phyloP scores from a whole-genome alignment of 92 coral and sea anemone genomes.

The Parazoanthus darwini region DNA sequence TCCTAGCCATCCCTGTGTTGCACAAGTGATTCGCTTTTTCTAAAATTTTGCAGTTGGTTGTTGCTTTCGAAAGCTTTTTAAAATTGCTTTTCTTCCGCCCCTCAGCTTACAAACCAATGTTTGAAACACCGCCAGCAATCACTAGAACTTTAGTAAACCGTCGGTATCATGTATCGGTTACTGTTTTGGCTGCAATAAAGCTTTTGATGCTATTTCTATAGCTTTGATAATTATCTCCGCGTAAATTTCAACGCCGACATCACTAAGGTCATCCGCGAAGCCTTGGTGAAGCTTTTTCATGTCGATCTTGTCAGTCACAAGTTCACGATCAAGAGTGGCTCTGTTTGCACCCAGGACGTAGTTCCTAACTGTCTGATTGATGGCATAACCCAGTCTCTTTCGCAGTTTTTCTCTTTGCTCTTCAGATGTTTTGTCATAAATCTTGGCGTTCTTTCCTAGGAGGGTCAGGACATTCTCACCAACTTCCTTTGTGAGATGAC shows the following conservation, averaged over 20 bases:
- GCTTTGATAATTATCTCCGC: not conserved
- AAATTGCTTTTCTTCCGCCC: no score
- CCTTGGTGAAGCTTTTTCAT: not conserved
- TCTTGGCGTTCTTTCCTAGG: not conserved
- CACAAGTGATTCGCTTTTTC: no score
- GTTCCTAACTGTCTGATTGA: constrained; percentile 14
- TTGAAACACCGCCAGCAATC: no score
- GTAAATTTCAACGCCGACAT: not conserved
- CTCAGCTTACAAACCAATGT: no score
- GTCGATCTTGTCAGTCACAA: not conserved
- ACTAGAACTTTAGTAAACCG: no score
- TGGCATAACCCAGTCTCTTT: not conserved
- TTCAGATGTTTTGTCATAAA: not conserved
- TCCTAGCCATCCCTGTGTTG: no score
- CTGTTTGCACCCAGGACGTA: not conserved
- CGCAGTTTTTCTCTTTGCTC: not conserved
- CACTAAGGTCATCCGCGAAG: not conserved
- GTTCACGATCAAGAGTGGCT: not conserved
- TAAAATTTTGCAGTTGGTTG: no score
- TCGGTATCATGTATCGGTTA: not conserved
- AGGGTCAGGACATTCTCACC: not conserved
- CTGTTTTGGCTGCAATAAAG: no score
- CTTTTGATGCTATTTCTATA: no score
- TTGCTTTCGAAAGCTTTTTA: no score
- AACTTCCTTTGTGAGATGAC: not conserved